Conservation (phyloP, 2,888 invertebrate species). For the Lepidochrysops patricia region DNA sequence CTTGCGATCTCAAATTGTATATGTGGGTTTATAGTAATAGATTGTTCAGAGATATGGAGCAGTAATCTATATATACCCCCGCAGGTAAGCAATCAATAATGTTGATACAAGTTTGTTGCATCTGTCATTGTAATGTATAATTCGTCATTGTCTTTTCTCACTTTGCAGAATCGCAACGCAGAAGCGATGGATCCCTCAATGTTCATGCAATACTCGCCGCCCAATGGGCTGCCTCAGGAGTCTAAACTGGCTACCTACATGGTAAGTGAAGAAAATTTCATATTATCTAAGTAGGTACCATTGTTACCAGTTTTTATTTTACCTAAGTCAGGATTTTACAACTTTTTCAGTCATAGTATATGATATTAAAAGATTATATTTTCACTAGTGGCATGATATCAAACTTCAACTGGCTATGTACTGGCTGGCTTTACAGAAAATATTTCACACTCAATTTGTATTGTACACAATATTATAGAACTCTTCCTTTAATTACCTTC, state of each 20-base stretch:
- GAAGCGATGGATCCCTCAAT: constrained; percentile 83
- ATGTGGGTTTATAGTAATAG: neutral
- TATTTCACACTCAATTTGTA: too few relatives aligned
- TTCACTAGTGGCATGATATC: too few relatives aligned
- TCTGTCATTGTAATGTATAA: constrained; percentile 6
- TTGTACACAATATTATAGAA: too few relatives aligned
- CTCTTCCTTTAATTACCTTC: too few relatives aligned
- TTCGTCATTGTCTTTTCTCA: constrained; percentile 19
- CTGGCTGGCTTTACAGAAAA: too few relatives aligned
- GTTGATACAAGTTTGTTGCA: neutral
- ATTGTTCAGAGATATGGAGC: constrained; percentile 30
- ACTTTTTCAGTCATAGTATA: too few relatives aligned
- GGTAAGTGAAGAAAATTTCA: constrained; percentile 57
- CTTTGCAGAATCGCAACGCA: constrained; percentile 39
- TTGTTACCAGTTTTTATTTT: too few relatives aligned
- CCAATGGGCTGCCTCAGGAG: constrained; percentile 86
- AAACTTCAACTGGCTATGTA: too few relatives aligned
- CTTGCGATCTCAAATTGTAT: neutral
- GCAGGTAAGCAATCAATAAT: constrained; percentile 23
- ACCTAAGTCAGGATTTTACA: too few relatives aligned
- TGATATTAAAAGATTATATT: too few relatives aligned
- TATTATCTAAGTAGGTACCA: too few relatives aligned
- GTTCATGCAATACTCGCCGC: constrained; percentile 76
- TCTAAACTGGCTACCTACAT: constrained; percentile 90
- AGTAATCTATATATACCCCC: constrained; percentile 29